These are phyloP conservation scores for Tetrapedia diversipes DNA, from an alignment of 2,888 invertebrate species.

Conservation along the genomic window DNA sequence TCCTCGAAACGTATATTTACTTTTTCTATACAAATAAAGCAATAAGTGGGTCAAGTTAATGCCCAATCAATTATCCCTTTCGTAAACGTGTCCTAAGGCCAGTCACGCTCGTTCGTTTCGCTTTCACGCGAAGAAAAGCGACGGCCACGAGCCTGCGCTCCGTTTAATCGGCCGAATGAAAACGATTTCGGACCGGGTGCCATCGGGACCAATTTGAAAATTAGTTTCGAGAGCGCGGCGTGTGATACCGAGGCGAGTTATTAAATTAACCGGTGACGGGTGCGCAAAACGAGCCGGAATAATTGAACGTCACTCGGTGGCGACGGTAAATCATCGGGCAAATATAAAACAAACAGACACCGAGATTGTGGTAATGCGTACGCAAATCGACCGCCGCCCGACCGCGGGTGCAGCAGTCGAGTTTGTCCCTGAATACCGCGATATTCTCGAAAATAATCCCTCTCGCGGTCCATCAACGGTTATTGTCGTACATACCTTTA, in stretches of 20 bases:
- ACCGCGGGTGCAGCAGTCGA: conserved; percentile 22
- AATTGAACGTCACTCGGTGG: conserved; percentile 51
- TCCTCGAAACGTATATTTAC: too few species aligned
- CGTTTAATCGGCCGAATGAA: conserved; percentile 26
- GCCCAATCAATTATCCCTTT: too few species aligned
- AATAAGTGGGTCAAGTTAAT: too few species aligned
- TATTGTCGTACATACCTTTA: too few species aligned
- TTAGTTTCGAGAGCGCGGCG: conserved; percentile 12
- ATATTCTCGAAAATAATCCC: conserved; percentile 10
- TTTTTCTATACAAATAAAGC: too few species aligned
- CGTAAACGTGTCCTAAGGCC: too few species aligned
- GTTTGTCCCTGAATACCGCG: neutral
- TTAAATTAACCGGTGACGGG: conserved; percentile 44
- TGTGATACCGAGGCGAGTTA: conserved; percentile 30
- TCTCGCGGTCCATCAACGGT: neutral
- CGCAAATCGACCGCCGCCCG: conserved; percentile 34
- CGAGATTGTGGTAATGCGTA: conserved; percentile 18
- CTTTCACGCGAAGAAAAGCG: too few species aligned
- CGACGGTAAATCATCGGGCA: conserved; percentile 25
- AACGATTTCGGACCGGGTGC: conserved; percentile 12
- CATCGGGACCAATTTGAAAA: conserved; percentile 10
- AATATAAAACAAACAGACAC: conserved; percentile 44
- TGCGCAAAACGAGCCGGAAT: conserved; percentile 41
- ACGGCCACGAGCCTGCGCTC: too few species aligned
- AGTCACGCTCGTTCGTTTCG: too few species aligned